Conservation (phyloP, 1,140 invertebrate species). For the Pseudomyrmex concolor region DNA sequence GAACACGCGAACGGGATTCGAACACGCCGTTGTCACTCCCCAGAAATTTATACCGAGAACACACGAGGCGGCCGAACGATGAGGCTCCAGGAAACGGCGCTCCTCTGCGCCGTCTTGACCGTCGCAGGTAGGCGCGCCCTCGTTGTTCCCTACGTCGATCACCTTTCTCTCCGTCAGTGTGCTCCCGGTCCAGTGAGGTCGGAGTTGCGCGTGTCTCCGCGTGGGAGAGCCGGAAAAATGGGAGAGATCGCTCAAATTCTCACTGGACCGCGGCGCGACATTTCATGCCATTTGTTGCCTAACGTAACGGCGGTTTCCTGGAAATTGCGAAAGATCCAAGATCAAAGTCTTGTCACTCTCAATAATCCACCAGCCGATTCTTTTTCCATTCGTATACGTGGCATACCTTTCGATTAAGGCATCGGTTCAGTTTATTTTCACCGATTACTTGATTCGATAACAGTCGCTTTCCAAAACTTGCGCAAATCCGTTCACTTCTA, state of each 20-base stretch:
- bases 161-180: conserved; percentile 38
- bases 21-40: not conserved
- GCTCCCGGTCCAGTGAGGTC: not conserved
- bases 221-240: conserved; percentile 3
- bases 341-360: conserved; percentile 2
- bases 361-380: not conserved
- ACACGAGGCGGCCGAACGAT: conserved; percentile 60
- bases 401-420: not conserved
- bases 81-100: conserved; percentile 71
- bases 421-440: not conserved
- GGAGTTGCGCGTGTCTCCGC: not conserved
- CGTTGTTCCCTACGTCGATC: conserved; percentile 3
- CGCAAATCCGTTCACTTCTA: not conserved
- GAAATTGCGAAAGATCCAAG: conserved; percentile 32
- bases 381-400: not conserved
- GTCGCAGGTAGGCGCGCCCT: conserved; percentile 73
- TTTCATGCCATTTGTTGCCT: not conserved
- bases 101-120: conserved; percentile 75
- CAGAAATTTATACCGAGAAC: not conserved
- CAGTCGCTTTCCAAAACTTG: conserved; percentile 13
- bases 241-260: conserved; percentile 30
- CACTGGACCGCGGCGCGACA: not conserved
- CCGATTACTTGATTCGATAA: not conserved
- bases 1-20: conserved; percentile 6
- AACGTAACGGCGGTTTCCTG: not conserved